A percentile compares a stretch with the other conserved stretches of the same genome.
Evolutionary conservation across 2,113 vertebrate species (phyloP).

Genomic region (Acinonyx jubatus): DNA sequence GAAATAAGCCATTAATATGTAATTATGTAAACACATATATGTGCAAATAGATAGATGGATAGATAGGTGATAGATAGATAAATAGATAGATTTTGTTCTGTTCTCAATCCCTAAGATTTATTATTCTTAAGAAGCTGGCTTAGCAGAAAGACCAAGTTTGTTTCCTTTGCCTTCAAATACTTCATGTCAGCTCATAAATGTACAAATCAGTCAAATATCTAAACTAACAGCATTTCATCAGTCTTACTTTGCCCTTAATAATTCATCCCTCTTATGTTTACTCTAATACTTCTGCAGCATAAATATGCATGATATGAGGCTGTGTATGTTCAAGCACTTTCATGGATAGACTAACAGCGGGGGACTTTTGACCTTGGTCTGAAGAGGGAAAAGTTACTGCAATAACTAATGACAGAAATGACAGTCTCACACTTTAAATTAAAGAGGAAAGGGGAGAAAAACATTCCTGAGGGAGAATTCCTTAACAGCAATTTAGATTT

Average conservation of each 20-base stretch:
- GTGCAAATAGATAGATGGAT: background rate
- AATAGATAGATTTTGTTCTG: background rate
- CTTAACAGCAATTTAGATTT: slow-evolving; percentile 75
- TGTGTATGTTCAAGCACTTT: slow-evolving; percentile 81
- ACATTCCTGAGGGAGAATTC: slow-evolving; percentile 76
- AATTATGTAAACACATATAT: background rate
- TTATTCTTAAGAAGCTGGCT: background rate
- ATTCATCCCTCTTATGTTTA: slow-evolving; percentile 97
- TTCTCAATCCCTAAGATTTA: background rate
- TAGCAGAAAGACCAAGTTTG: slow-evolving; percentile 59
- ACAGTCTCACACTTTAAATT: slow-evolving; percentile 91
- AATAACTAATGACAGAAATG: slow-evolving; percentile 93
- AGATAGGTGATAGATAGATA: background rate
- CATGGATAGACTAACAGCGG: slow-evolving; percentile 90
- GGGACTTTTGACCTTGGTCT: slow-evolving; percentile 90
- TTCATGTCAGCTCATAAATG: slow-evolving; percentile 77
- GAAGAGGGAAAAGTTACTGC: slow-evolving; percentile 89
- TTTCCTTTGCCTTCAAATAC: slow-evolving; percentile 59
- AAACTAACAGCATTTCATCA: slow-evolving; percentile 92
- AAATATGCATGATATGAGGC: slow-evolving; percentile 93
- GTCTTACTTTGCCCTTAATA: slow-evolving; percentile 91
- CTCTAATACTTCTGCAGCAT: slow-evolving; percentile 93
- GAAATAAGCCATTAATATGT: background rate
- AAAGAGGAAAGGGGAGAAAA: slow-evolving; percentile 82
- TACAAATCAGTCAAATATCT: slow-evolving; percentile 77